phyloP scores from a whole-genome alignment of 2,797 vertebrate species.

The Percopsis omiscomaycus region DNA sequence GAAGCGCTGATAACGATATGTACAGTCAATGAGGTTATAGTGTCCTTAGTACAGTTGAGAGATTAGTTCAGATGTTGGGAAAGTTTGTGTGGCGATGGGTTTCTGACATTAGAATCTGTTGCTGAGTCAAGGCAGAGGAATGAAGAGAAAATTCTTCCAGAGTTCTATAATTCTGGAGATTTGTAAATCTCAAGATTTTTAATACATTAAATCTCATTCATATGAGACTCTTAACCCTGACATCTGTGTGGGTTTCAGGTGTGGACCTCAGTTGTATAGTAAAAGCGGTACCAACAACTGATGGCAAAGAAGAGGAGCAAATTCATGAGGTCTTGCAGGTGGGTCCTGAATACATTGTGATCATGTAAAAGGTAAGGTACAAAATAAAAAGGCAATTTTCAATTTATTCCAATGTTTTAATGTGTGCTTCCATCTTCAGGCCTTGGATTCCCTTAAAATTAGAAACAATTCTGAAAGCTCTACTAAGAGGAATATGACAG shows the following conservation, averaged over 20 bases:
- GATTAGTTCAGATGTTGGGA: too few species aligned
- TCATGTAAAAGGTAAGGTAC: too few species aligned
- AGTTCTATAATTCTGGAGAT: too few species aligned
- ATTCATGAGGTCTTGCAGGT: constrained; percentile 87
- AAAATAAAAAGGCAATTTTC: background rate
- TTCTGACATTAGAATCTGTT: background rate
- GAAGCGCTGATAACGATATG: too few species aligned
- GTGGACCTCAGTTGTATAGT: constrained; percentile 92
- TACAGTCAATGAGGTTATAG: too few species aligned
- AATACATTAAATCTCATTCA: background rate
- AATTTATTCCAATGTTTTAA: accelerated
- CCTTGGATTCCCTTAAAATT: constrained; percentile 77
- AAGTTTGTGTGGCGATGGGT: background rate
- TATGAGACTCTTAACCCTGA: constrained; percentile 7
- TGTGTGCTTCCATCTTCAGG: constrained; percentile 62
- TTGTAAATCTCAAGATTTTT: background rate
- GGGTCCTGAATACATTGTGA: constrained; percentile 17
- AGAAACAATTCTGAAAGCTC: constrained; percentile 49
- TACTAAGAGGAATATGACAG: constrained; percentile 18
- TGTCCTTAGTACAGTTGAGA: too few species aligned
- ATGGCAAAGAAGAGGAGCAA: constrained; percentile 75
- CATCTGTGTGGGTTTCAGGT: constrained; percentile 69
- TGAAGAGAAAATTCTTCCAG: too few species aligned
- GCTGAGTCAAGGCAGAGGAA: background rate
- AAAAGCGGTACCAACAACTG: constrained; percentile 75